phyloP scores from a whole-genome alignment of 2,888 invertebrate species.

The Eupithecia vulgata region DNA sequence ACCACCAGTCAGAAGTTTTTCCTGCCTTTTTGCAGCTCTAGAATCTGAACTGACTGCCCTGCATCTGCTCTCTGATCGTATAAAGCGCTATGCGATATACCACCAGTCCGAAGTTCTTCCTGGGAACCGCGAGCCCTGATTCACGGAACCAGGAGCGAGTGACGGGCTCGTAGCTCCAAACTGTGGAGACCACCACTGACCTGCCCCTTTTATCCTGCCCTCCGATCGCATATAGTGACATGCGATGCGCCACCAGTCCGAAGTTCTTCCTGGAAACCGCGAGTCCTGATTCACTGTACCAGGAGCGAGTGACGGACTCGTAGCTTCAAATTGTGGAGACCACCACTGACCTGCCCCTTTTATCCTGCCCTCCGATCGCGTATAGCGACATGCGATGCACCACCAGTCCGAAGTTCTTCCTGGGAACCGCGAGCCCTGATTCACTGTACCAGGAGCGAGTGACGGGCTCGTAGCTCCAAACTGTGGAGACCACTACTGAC shows the following conservation, averaged over 20 bases:
- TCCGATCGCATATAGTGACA: slow-evolving; percentile 88
- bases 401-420: slow-evolving; percentile 89
- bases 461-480: slow-evolving; percentile 88
- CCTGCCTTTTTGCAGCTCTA: too few species aligned
- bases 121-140: slow-evolving; percentile 72
- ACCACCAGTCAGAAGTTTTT: slow-evolving; percentile 89
- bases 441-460: slow-evolving; percentile 86
- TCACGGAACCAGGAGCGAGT: slow-evolving; percentile 86
- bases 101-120: slow-evolving; percentile 89
- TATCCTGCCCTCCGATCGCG: slow-evolving; percentile 88
- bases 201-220: slow-evolving; percentile 87
- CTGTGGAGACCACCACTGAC: slow-evolving; percentile 68
- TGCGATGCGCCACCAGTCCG: slow-evolving; percentile 86
- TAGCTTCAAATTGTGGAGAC: slow-evolving; percentile 88
- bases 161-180: slow-evolving; percentile 88
- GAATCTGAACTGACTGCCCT: too few species aligned
- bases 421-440: slow-evolving; percentile 82
- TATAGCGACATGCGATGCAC: slow-evolving; percentile 86
- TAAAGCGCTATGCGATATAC: slow-evolving; percentile 86
- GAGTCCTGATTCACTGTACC: slow-evolving; percentile 85
- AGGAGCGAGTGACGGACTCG: slow-evolving; percentile 85
- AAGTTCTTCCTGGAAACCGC: slow-evolving; percentile 86
- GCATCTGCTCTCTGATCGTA: slow-evolving; percentile 90
- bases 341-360: slow-evolving; percentile 81
- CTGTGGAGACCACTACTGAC: slow-evolving; percentile 84